Evolutionary conservation across 2,888 invertebrate species (phyloP), one percentile per base, ranked within the genome.

Genomic region (Hypercompe scribonia): DNA sequence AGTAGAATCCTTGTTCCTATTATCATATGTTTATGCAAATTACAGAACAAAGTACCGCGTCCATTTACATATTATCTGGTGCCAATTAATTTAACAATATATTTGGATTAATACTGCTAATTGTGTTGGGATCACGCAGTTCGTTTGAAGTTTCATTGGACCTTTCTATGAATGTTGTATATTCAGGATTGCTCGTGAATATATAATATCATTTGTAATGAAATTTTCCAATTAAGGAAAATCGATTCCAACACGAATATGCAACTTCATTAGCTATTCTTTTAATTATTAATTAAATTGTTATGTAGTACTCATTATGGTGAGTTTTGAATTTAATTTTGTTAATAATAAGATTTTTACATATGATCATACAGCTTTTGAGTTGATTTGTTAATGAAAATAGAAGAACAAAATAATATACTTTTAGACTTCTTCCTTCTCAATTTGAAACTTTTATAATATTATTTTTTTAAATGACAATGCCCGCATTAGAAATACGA

Each of bases 31-130:
- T 83, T 80, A 85, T 83, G 83, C 70, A 79, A 77, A 78, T 79
- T 72, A 76, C 36, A 76, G 76, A 76, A 88, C 87, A 89, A 89
- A 90, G 88, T 87, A 85, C 78, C 87, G 87, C 87, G 79, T 61
- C 73, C 61, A 94, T 93, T 93, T 87, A 86, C 93, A 94, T 94
- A 89, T 91, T 93, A 93, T 92, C 92, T 88, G 76, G 71, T 72
- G 77, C 91, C 91, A 93, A 93, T 93, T 93, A 93, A 91, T 92
- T 90, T 91, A 87, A 92, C 91, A 91, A 89, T 88, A 90, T 91
- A 90, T 90, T 84, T 87, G 86, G 90, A 90, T 91, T 91, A 90
- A 90, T 91, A 90, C 87, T 86, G 76, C 80, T 71, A 90, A 90
- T 91, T 91, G 88, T 86, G 76, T 80, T 73, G 81, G 84, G 88